These are phyloP conservation scores for Enteromius afrohamiltoni DNA, from an alignment of 2,797 vertebrate species.

Conservation along the genomic window DNA sequence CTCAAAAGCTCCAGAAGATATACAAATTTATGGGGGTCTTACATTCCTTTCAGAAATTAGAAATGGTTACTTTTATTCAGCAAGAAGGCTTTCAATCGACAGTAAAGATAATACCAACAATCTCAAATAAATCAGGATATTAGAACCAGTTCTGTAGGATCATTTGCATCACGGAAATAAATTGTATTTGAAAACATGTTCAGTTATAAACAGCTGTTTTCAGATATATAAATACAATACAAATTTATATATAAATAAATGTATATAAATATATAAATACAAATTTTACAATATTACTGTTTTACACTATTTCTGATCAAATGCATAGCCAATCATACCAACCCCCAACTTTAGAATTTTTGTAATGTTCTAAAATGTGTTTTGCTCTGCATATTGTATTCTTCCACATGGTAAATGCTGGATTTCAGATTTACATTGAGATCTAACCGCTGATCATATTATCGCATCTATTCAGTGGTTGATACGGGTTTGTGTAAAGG, in stretches of 20 bases:
- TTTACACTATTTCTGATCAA: background rate
- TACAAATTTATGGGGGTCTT: background rate
- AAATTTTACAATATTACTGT: background rate
- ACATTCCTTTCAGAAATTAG: background rate
- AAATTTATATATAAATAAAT: too few relatives aligned
- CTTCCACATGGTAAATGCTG: background rate
- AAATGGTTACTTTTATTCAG: background rate
- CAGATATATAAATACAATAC: background rate
- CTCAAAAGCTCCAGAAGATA: background rate
- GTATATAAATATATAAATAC: background rate
- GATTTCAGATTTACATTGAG: background rate
- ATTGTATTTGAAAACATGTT: background rate
- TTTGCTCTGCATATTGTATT: background rate
- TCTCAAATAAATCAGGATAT: background rate
- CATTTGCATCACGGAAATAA: background rate
- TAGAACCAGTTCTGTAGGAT: background rate
- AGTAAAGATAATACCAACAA: background rate
- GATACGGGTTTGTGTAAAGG: background rate
- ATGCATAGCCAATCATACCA: background rate
- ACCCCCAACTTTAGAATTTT: background rate
- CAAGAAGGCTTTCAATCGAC: background rate
- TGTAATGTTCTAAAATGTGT: background rate
- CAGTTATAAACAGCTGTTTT: background rate
- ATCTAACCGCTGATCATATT: background rate
- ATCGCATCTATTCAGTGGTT: background rate